A percentile compares a stretch with the other conserved stretches of the same genome.
Conservation (phyloP, 2,113 vertebrate genomes). For the Mustela lutreola region DNA sequence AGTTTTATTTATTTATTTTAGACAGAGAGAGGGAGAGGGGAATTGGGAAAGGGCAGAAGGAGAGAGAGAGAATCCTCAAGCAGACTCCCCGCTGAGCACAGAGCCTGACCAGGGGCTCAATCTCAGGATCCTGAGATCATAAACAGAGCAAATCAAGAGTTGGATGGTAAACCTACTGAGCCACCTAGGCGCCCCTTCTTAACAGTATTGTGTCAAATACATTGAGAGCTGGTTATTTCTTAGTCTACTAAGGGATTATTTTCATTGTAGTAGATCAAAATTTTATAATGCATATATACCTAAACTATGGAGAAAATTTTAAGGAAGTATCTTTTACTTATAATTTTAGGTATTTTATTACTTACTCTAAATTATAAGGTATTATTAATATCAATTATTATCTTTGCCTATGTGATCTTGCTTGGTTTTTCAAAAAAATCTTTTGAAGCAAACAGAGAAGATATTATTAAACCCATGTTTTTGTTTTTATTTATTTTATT, state of each 20-base stretch:
- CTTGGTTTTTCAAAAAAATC: slow-evolving; percentile 22
- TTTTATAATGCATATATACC: background rate
- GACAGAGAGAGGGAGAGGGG: background rate
- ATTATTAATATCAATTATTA: background rate
- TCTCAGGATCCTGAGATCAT: background rate
- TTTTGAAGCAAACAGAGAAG: background rate
- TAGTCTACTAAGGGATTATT: background rate
- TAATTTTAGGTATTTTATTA: background rate
- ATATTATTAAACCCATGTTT: background rate
- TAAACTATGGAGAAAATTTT: background rate
- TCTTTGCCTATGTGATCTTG: background rate
- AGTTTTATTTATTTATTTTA: background rate
- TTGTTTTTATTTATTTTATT: background rate
- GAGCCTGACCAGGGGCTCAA: background rate
- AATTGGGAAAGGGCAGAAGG: background rate
- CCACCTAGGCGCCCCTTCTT: no score
- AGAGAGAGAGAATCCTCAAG: background rate
- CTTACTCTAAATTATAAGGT: background rate
- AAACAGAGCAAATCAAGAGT: background rate
- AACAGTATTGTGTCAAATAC: background rate
- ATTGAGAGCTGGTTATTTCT: background rate
- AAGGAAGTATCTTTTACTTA: background rate
- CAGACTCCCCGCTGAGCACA: background rate
- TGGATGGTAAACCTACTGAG: background rate
- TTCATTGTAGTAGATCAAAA: background rate